Base-by-base conservation (phyloP, 2,888 invertebrate species). In the Sinhomidia bicolor region DNA sequence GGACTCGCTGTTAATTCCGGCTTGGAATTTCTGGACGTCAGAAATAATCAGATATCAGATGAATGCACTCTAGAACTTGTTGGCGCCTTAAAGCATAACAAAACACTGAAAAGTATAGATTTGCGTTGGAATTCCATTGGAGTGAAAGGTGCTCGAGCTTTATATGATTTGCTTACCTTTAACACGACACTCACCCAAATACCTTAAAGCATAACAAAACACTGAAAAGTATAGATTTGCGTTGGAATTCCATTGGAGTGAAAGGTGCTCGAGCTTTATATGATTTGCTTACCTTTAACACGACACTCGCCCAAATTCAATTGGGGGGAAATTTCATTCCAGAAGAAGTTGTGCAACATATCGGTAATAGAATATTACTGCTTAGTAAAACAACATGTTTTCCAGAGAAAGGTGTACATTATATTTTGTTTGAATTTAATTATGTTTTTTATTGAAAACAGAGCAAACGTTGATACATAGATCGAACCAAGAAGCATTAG, bases 101-200 rank as follows among this genome's bases (percentile, higher is more conserved):
- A 93, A 89, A 92, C 93, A 0, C 87, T 94, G 26, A 93, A 92
- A 83, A 90, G 79, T 26, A 68, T 94, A 9, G 93, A 94, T 89
- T 89, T 94, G 12, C 92, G 93, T 2, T 94, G 94, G 93, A 94
- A 94, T 88, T 93, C 93, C 0, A 92, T 94, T 74, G 94, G 94
- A 17, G 92, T 93, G 20, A 92, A 92, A 17, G 94, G 94, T 29
- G 94, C 94, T 5, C 92, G 93, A 88, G 91, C 92, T 2, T 89
- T 94, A 68, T 91, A 93, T 88, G 91, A 93, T 83, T 92, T 93
- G 9, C 90, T 94, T 29, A 91, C 92, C 14, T 91, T 92, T 3
- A 94, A 94, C 89, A 91, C 92, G 0, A 92, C 88, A 9, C 89
- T 94, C 1, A 89, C 90, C 0, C 92, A 92, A 32, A 88, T 94